phyloP scores from a whole-genome alignment of 2,797 vertebrate species.

The Syngnathus acus region DNA sequence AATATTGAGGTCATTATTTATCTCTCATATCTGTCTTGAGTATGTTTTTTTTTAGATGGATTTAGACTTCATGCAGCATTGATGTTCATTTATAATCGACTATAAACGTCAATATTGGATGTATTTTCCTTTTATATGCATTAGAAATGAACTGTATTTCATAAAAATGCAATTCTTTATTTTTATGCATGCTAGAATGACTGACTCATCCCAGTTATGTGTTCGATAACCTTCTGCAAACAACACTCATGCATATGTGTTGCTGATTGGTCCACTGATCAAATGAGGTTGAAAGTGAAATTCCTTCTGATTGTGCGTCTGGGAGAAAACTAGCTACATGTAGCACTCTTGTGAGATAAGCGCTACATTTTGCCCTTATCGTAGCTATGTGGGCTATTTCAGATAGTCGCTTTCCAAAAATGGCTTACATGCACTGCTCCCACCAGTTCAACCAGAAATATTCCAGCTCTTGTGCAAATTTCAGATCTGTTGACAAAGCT shows the following conservation, averaged over 20 bases:
- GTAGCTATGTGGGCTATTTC: background rate
- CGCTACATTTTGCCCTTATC: slow-evolving; percentile 1
- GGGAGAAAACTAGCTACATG: background rate
- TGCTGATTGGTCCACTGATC: slow-evolving; percentile 41
- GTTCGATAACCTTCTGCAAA: slow-evolving; percentile 51
- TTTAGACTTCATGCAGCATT: background rate
- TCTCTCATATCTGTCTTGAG: background rate
- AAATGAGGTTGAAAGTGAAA: slow-evolving; percentile 45
- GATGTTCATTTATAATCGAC: background rate
- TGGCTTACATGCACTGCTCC: background rate
- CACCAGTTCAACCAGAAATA: background rate
- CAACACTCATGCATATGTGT: slow-evolving; percentile 28
- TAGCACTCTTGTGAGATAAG: slow-evolving; percentile 1
- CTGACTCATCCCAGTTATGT: slow-evolving; percentile 47
- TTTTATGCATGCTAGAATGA: slow-evolving; percentile 9
- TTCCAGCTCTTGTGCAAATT: background rate
- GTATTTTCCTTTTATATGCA: background rate
- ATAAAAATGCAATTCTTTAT: background rate
- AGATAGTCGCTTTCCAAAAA: background rate
- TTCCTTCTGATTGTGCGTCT: slow-evolving; percentile 26
- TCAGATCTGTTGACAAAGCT: slow-evolving; percentile 8
- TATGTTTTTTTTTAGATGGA: background rate
- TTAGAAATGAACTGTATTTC: background rate
- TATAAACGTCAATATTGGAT: background rate
- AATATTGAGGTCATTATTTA: background rate